phyloP scores from a whole-genome alignment of 2,888 invertebrate genomes.

The Philereme transversata region DNA sequence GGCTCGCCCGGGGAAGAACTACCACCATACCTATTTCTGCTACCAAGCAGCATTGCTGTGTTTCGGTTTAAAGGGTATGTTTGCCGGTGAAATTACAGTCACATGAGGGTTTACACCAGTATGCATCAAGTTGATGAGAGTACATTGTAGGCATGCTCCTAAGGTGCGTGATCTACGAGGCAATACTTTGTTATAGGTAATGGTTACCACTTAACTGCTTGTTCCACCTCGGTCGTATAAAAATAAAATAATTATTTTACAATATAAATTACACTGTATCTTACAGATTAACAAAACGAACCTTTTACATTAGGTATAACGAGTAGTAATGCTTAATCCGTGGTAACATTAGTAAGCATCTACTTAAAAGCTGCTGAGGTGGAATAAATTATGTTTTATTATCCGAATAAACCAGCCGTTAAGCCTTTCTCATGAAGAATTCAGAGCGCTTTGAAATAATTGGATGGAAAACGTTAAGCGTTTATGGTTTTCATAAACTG shows the following conservation, averaged over 20 bases:
- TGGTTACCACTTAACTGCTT: too few species aligned
- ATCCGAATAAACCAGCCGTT: slow-evolving; percentile 32
- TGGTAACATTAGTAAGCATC: slow-evolving; percentile 36
- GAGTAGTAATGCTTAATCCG: slow-evolving; percentile 36
- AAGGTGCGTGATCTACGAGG: too few species aligned
- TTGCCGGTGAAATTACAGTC: too few species aligned
- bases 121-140: too few species aligned
- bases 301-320: slow-evolving; percentile 27
- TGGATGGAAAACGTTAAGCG: slow-evolving; percentile 15
- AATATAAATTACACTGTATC: slow-evolving; percentile 16
- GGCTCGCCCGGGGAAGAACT: too few species aligned
- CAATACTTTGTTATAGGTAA: too few species aligned
- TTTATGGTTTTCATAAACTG: neutral
- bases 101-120: too few species aligned
- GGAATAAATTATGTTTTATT: slow-evolving; percentile 37
- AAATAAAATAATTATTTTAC: neutral
- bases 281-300: slow-evolving; percentile 24
- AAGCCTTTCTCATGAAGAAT: slow-evolving; percentile 33
- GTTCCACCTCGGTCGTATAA: too few species aligned
- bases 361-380: slow-evolving; percentile 36
- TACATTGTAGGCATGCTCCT: too few species aligned
- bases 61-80: too few species aligned
- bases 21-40: too few species aligned
- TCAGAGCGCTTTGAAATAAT: slow-evolving; percentile 23
- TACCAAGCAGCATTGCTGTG: too few species aligned